These are phyloP conservation scores for Pelochelys cantorii DNA, from an alignment of 2,797 vertebrate species.

Conservation along the genomic window DNA sequence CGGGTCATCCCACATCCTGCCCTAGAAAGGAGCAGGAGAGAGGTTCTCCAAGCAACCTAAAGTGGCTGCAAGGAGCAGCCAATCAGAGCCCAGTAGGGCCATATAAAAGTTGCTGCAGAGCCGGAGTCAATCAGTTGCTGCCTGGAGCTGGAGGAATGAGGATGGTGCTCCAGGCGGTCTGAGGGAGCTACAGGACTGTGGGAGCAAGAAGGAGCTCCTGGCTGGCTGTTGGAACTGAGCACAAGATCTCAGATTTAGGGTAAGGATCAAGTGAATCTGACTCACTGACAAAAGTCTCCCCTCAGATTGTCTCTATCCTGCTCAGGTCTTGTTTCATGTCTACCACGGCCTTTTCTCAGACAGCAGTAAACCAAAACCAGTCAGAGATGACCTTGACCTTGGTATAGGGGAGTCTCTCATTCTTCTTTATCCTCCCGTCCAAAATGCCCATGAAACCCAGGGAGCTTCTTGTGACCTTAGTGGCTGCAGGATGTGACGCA, in stretches of 20 bases:
- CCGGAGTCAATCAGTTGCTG: neutral
- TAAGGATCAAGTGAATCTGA: neutral
- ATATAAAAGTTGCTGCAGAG: neutral
- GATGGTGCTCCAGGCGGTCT: fast-evolving
- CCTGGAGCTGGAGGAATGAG: neutral
- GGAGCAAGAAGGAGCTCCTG: neutral
- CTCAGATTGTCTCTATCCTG: neutral
- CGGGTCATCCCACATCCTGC: neutral
- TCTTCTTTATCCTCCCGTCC: neutral
- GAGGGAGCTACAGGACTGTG: neutral
- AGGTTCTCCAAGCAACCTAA: neutral
- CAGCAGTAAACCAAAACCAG: fast-evolving
- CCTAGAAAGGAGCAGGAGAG: neutral
- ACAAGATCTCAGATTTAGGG: neutral
- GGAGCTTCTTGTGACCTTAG: neutral
- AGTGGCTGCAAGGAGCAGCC: neutral
- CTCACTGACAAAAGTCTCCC: neutral
- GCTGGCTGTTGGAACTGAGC: neutral
- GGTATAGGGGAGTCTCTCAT: fast-evolving
- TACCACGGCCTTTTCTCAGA: neutral
- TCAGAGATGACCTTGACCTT: fast-evolving
- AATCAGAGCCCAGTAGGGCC: neutral
- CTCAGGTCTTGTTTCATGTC: neutral
- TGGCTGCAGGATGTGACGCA: neutral
- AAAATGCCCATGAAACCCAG: neutral